Base-by-base conservation (phyloP, 1,140 invertebrate species). In the Arctopsyche grandis region DNA sequence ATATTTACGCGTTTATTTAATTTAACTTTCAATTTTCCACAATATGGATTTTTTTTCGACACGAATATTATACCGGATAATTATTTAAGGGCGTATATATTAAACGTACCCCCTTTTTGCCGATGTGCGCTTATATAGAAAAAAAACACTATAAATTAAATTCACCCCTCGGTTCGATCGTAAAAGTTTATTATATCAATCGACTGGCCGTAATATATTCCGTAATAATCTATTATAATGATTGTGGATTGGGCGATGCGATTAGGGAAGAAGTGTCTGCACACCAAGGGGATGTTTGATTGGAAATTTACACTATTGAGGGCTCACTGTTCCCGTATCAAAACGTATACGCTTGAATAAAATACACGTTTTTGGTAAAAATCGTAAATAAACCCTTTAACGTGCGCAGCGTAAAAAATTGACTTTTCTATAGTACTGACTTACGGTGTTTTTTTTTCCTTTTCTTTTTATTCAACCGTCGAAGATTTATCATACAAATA, bases 151-250 rank as follows among this genome's bases (percentile, higher is more conserved):
- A 78, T 78, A 78, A 78, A 78, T 78, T 78, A 78, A 56, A 78
- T 78, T 70, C 77, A 58, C 66, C 66, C 77, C 77, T 38, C 46
- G 56, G 48, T 69, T 66, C 75, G 66, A 71, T 78, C 77, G 66
- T 78, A 78, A 78, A 78, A 71, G 77, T 78, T 78, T 78, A 78
- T 78, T 70, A 52, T 71, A 71, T 70, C 66, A 78, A 71, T 71
- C 77, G 66, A 77, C 77, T 44, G 24, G 29, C 12, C 24, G 46
- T 71, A 78, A 70, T 60, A 70, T 70, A 78, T 78, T 71, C 48
- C 69, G 56, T 78, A 70, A 78, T 78, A 78, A 78, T 78, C 77
- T 78, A 78, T 78, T 78, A 71, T 70, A 71, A 71, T 58, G 77
- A 78, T 52, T 78, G 77, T 70, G 38, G 77, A 69, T 58, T 63